Base-by-base conservation (phyloP, 2,888 invertebrate genomes). In the Alloscopus bannaensis region DNA sequence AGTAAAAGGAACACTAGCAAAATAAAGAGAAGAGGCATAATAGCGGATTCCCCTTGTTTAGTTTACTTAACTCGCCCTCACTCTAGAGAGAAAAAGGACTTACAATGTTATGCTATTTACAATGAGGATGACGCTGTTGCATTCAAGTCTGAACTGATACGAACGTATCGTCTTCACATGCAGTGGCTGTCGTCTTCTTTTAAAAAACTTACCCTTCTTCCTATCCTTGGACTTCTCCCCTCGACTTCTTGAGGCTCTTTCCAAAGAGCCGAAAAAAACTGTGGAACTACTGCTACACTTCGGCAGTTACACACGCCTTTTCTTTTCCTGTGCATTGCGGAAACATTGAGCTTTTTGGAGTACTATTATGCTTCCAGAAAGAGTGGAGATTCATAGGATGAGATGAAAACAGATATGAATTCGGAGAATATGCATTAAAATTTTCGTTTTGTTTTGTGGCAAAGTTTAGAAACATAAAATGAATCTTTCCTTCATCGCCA, bases 31-130 rank as follows among this genome's bases (percentile, higher is more conserved):
- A 55, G 24, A 28, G n/a, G 42, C 55, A 52, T 64, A 68, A 52
- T 76, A 68, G 64, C 57, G 69, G 62, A 52, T 73, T 79, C 72
- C 79, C 79, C 79, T 79, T 79, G 72, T 79, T 79, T 79, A 66
- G 79, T 72, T 79, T 72, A 72, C 79, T 79, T 72, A 72, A 65
- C 60, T 72, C 62, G 42, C 60, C 66, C 47, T 79, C 28, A 59
- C 45, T 45, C 45, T 47, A n/a, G n/a, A 47, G 47, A 13, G 4
- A 36, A 36, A 40, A 60, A 72, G 28, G 47, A 26, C 71, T 47
- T 71, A 72, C 52, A 47, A 79, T 28, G 66, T 26, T 16, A 60
- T 52, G 29, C 59, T 65, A 70, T 64, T 77, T 66, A 66, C 65
- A 36, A 50, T 57, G 65, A 68, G 18, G 64, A 75, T 28, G 31